A percentile compares a stretch with the other conserved stretches of the same genome.
phyloP scores from a whole-genome alignment of 1,140 invertebrate species.

The Sarcophaga peregrina region DNA sequence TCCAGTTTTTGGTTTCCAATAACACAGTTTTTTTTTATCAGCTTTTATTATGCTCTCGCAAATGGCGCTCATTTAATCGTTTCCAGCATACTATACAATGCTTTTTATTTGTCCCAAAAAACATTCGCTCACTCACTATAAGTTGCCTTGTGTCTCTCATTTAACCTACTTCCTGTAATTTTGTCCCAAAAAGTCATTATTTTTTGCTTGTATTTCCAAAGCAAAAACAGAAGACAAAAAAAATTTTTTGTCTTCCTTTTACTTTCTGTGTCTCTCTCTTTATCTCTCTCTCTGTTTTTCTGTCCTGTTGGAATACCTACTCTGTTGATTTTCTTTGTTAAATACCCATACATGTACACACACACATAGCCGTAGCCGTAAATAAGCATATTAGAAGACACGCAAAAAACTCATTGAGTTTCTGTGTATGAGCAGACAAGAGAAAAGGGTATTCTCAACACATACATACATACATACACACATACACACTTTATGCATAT shows the following conservation, averaged over 20 bases:
- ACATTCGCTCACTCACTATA: not conserved
- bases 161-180: not conserved
- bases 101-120: not conserved
- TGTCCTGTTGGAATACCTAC: not conserved
- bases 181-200: not conserved
- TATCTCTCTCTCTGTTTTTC: not conserved
- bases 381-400: not conserved
- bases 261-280: not conserved
- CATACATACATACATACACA: too few species aligned
- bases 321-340: constrained; percentile 11
- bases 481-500: constrained; percentile 33
- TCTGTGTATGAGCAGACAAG: not conserved
- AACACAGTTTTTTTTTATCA: constrained; percentile 1
- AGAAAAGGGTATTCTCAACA: too few species aligned
- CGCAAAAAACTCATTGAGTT: not conserved
- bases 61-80: not conserved
- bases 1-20: constrained; percentile 27
- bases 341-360: not conserved
- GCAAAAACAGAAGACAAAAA: too few species aligned
- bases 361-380: not conserved
- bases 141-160: not conserved
- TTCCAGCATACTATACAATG: not conserved
- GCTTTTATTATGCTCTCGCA: not conserved
- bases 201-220: too few species aligned
- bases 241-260: too few species aligned